These are phyloP conservation scores for Montipora capitata DNA, from an alignment of 92 coral and sea anemone species.

Conservation along the genomic window DNA sequence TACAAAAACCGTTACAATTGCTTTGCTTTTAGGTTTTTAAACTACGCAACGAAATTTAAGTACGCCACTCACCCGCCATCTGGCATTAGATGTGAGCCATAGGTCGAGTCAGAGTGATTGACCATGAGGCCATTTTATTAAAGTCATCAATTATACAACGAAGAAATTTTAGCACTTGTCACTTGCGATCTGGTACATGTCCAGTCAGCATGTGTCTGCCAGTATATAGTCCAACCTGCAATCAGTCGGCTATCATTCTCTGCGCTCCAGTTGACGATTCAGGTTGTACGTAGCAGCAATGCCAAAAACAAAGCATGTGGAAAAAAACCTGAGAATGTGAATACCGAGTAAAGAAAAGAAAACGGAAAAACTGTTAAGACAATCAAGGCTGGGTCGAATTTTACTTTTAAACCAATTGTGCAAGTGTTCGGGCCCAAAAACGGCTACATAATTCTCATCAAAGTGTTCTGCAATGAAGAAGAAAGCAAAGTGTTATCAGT, in stretches of 20 bases:
- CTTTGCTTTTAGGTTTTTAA: no score
- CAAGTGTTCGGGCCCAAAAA: slow-evolving; percentile 11
- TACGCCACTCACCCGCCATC: background rate
- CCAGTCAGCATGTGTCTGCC: slow-evolving; percentile 9
- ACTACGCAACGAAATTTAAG: background rate
- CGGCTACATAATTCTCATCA: slow-evolving; percentile 18
- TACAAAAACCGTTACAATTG: no score
- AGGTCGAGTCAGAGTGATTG: background rate
- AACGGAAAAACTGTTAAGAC: background rate
- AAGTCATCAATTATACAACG: background rate
- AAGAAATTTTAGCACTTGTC: slow-evolving; percentile 12
- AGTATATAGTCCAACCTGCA: background rate
- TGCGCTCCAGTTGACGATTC: background rate
- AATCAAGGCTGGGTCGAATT: slow-evolving; percentile 27
- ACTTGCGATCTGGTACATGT: slow-evolving; percentile 3
- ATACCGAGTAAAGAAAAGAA: slow-evolving; percentile 20
- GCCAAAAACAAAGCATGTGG: slow-evolving; percentile 19
- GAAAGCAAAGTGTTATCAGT: slow-evolving; percentile 1
- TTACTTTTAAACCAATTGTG: slow-evolving; percentile 27
- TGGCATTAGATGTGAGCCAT: background rate
- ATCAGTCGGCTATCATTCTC: slow-evolving; percentile 9
- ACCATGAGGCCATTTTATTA: background rate
- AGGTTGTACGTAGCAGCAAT: slow-evolving; percentile 1
- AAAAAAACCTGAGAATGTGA: background rate
- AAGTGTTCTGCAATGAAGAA: slow-evolving; percentile 25